Evolutionary conservation across 2,797 vertebrate species (phyloP).

Genomic region (Stomatorhinus walkeri): DNA sequence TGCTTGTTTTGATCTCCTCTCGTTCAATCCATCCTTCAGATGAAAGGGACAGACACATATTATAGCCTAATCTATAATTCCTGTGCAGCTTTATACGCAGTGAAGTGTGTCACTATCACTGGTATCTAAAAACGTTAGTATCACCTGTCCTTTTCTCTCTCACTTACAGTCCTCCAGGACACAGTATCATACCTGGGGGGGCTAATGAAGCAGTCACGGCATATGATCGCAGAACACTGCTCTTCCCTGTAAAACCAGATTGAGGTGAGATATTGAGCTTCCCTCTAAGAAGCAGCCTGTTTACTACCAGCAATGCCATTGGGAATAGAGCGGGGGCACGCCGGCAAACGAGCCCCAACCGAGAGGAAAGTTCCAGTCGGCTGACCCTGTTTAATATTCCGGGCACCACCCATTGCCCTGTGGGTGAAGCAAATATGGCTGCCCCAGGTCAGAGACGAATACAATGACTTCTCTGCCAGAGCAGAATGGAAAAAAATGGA

Average conservation of each 20-base stretch:
- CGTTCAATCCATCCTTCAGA: conserved; percentile 15
- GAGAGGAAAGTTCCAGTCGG: conserved; percentile 3
- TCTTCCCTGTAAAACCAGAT: background rate
- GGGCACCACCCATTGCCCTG: background rate
- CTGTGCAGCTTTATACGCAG: background rate
- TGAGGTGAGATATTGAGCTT: background rate
- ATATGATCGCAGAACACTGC: background rate
- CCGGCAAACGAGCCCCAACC: background rate
- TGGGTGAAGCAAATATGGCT: background rate
- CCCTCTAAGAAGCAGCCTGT: background rate
- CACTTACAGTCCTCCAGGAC: background rate
- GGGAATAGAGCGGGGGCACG: background rate
- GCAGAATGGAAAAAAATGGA: background rate
- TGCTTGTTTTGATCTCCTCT: conserved; percentile 23
- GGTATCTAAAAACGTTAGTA: background rate
- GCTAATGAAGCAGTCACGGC: background rate
- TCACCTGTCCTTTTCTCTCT: background rate
- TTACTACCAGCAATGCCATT: background rate
- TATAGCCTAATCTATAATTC: background rate
- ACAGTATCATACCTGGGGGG: background rate
- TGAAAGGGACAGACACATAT: conserved; percentile 14
- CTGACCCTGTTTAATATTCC: conserved; percentile 20
- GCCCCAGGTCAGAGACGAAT: background rate
- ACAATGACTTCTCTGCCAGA: background rate
- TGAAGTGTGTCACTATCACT: background rate